These are phyloP conservation scores for Lasioglossum marginatum DNA, from an alignment of 2,888 invertebrate genomes.

Conservation along the genomic window DNA sequence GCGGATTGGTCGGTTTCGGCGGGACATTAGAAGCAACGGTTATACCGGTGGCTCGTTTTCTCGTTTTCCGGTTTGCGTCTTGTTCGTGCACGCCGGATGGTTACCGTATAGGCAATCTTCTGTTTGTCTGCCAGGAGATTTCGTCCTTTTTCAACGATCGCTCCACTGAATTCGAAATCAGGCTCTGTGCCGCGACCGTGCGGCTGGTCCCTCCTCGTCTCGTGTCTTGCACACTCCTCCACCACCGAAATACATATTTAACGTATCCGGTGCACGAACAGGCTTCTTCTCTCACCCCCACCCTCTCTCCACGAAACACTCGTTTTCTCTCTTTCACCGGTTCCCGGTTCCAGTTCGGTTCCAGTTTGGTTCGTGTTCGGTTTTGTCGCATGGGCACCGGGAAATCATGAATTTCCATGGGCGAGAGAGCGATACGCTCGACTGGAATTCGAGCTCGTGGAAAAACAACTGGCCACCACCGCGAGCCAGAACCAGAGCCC, in stretches of 20 bases:
- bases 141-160: slow-evolving; percentile 69
- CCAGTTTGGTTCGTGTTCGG: background rate
- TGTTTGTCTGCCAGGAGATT: slow-evolving; percentile 72
- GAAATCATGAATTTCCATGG: slow-evolving; percentile 27
- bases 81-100: slow-evolving; percentile 37
- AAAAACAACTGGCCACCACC: slow-evolving; percentile 12
- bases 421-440: slow-evolving; percentile 2
- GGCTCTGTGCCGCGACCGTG: slow-evolving; percentile 41
- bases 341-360: background rate
- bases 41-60: slow-evolving; percentile 26
- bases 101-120: slow-evolving; percentile 68
- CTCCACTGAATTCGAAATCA: slow-evolving; percentile 76
- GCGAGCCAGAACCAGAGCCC: background rate
- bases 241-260: slow-evolving; percentile 64
- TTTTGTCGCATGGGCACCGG: background rate
- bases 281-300: background rate
- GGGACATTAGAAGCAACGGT: slow-evolving; percentile 35
- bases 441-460: background rate
- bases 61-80: slow-evolving; percentile 47
- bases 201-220: slow-evolving; percentile 6
- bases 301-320: background rate
- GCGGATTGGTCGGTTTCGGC: background rate
- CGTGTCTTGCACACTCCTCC: background rate
- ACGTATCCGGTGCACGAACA: slow-evolving; percentile 49
- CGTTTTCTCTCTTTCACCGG: background rate